Base-by-base conservation (phyloP, 2,888 invertebrate genomes). In the Saturnia pavonia region DNA sequence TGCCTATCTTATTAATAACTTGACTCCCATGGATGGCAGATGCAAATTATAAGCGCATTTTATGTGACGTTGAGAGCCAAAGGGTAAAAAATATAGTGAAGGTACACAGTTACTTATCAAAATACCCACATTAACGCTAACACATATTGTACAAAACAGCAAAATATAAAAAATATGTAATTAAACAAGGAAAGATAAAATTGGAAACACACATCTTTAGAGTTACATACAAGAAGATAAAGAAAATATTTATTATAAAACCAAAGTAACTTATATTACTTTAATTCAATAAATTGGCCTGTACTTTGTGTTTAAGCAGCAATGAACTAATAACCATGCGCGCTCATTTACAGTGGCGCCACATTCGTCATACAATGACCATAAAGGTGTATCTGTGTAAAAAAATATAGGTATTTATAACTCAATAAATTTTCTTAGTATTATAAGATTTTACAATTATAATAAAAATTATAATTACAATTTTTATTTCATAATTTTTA, bases 141-240 rank as follows among this genome's bases (percentile, higher is more conserved):
- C 2, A 34, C 6, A 34, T 4, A 34, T n/a, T n/a, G n/a, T 34
- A 34, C 34, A 34, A 34, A 34, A 34, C 6, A 34, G 34, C 6
- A 34, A 34, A 34, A 4, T 34, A 34, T 4, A 4, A 34, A 34
- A 34, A 34, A 34, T 34, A 34, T 6, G 34, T 34, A 34, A 34
- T 4, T 34, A 34, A 34, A 34, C 6, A 34, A 34, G 34, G 2
- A 6, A 6, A 34, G 34, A 2, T 34, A 4, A 34, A 6, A 4
- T 34, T 34, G 6, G 6, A 34, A 34, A 34, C 6, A 34, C 34
- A 6, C 2, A 34, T 34, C 34, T 34, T 34, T 34, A 6, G 3
- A 34, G 34, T 34, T 34, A 34, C 6, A 34, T 34, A 34, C 34
- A 34, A 78, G 72, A 63, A 63, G 66, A 42, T 51, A 19, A 45